Evolutionary conservation across 2,797 vertebrate species (phyloP), one percentile per base, ranked within the genome.

Genomic region (Botia almorhae): DNA sequence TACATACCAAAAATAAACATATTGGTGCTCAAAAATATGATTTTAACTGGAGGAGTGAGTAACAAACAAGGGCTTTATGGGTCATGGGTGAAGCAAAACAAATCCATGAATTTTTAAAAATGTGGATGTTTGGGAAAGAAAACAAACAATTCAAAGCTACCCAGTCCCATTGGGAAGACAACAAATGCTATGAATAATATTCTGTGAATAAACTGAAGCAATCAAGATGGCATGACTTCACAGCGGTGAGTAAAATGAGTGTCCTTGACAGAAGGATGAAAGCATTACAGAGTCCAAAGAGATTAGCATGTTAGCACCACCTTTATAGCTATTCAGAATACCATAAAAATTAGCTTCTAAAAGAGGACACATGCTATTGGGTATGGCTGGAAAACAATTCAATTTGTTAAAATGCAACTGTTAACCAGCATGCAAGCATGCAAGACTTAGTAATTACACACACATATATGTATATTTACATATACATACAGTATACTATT

Each of bases 121-220:
- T 84, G 89, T 84, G 87, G 90, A 90, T 92, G 89, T 91, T 91
- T 91, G 87, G 88, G 91, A 88, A 88, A 87, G 78, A 76, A 77
- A 84, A 89, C 64, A 67, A 72, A 82, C 88, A 92, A 90, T 92
- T 89, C 91, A 92, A 76, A 51, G 68, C 63, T 64, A 39, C 69
- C 88, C 85, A 69, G 82, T 85, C 76, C 85, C 87, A 87, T 19
- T 76, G 78, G 73, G 78, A 91, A 90, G 89, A 89, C 90, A 90
- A 88, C 89, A 91, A 93, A 93, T 93, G 90, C 92, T 92, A 93
- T 92, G 92, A 93, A 92, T 91, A 93, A 93, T 93, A 93, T 94
- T 91, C 92, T 90, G 90, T 91, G 92, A 91, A 90, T 93, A 93
- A 92, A 93, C 92, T 91, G 88, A 91, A 89, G 91, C 91, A 93